Evolutionary conservation across 2,113 vertebrate species (phyloP), one percentile per base, ranked within the genome.

Genomic region (Oceanites oceanicus): DNA sequence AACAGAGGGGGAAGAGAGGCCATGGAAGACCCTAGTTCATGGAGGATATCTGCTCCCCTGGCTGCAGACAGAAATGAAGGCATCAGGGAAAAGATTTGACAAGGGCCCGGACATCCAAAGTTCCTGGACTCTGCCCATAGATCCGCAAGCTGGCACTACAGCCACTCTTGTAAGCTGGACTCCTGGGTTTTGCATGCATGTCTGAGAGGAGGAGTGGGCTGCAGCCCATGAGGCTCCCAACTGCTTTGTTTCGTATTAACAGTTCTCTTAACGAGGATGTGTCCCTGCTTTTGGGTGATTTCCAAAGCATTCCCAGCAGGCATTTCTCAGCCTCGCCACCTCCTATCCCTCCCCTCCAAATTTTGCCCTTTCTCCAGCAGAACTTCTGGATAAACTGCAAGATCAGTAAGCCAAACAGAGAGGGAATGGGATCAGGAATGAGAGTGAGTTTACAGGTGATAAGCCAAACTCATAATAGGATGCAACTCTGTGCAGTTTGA

Each of bases 271-370:
- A 40, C 22, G 55, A 45, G 40, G 92, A 45, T 78, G 75, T 15
- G 30, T 83, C 80, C 78, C 90, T n/a, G 1, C 79, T 40, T 47
- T 26, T 53, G 90, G 75, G 85, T 14, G 55, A 3, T 45, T 83
- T 90, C 88, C 94, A 88, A 80, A 71, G 63, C 29, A 1, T 93
- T 93, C 79, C 88, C 79, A 93, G 92, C 90, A 96, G 82, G 78
- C 70, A 47, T 91, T 95, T 91, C 78, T 96, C 90, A 90, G 78
- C 82, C 50, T 80, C 1, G 1, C 45, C 77, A n/a, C 32, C 42
- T 72, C 58, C 62, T 20, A 19, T 30, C 59, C 72, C 47, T 83
- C 79, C 55, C 12, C 55, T 80, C 40, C 19, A 6, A 80, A 70
- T 67, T 61, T 72, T 27, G 1, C 91, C 86, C 44, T 71, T 56